Evolutionary conservation across 2,888 invertebrate genomes (phyloP).

Genomic region (Heliconius cydno): DNA sequence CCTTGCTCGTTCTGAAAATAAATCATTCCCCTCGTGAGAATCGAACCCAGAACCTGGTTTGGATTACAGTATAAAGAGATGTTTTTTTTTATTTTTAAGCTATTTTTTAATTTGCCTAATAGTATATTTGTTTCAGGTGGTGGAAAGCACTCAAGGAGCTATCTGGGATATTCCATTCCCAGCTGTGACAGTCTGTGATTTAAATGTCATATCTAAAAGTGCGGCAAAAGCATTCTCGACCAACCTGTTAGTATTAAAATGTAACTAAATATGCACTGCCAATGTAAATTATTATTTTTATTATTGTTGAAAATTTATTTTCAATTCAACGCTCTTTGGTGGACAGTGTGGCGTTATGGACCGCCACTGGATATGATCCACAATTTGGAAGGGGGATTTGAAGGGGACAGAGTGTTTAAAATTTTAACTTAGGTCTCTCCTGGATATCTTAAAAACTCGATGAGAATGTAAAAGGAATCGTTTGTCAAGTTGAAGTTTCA

Average conservation of each 20-base stretch:
- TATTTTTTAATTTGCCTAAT: not conserved
- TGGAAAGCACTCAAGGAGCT: constrained; percentile 84
- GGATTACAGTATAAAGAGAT: not conserved
- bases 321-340: not conserved
- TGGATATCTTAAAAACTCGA: not conserved
- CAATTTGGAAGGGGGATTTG: too few species aligned
- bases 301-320: too few species aligned
- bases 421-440: not conserved
- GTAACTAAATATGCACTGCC: not conserved
- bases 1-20: not conserved
- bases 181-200: constrained; percentile 85
- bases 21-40: not conserved
- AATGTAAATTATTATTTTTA: too few species aligned
- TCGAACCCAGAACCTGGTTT: not conserved
- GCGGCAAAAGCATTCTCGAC: constrained; percentile 72
- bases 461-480: too few species aligned
- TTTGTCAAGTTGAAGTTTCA: too few species aligned
- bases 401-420: not conserved
- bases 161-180: constrained; percentile 88
- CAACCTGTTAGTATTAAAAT: constrained; percentile 75
- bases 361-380: not conserved
- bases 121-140: constrained; percentile 63
- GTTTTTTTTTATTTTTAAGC: not conserved
- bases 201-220: constrained; percentile 82
- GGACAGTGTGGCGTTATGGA: not conserved